These are phyloP conservation scores for Camponotus fellah DNA, from an alignment of 2,888 invertebrate genomes.

Conservation along the genomic window DNA sequence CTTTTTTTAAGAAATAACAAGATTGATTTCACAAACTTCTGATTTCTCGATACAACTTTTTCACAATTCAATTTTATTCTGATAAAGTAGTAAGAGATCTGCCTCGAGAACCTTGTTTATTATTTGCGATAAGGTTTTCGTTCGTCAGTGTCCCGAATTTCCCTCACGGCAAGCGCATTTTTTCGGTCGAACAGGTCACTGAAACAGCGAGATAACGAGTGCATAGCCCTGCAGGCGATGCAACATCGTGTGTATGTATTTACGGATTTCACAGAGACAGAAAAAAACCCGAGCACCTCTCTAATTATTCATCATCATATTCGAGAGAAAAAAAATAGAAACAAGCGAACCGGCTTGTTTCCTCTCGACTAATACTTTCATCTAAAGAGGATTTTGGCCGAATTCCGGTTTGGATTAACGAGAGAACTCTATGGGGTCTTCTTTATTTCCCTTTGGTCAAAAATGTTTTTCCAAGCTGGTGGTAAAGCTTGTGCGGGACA, in stretches of 20 bases:
- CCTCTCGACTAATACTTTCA: conserved; percentile 71
- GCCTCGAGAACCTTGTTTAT: conserved; percentile 55
- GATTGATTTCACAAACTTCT: not conserved
- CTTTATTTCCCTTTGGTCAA: conserved; percentile 40
- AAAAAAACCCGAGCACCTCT: conserved; percentile 57
- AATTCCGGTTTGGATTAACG: conserved; percentile 65
- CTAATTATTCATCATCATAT: conserved; percentile 75
- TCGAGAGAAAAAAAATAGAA: conserved; percentile 63
- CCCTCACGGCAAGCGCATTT: not conserved
- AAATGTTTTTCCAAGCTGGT: conserved; percentile 40
- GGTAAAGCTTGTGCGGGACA: conserved; percentile 2
- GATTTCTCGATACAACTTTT: not conserved
- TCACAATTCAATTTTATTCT: not conserved
- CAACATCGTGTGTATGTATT: conserved; percentile 55
- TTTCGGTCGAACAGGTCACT: conserved; percentile 50
- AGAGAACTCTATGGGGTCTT: conserved; percentile 56
- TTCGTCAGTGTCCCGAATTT: conserved; percentile 55
- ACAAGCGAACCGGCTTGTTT: conserved; percentile 57
- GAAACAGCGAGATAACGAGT: conserved; percentile 70
- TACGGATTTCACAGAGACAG: conserved; percentile 62
- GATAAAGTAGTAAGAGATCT: not conserved
- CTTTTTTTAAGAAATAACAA: not conserved
- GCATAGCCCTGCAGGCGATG: conserved; percentile 55
- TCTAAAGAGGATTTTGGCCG: conserved; percentile 70
- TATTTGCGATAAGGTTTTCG: conserved; percentile 58